These are phyloP conservation scores for Glareola pratincola DNA, from an alignment of 2,113 vertebrate species.

Conservation along the genomic window DNA sequence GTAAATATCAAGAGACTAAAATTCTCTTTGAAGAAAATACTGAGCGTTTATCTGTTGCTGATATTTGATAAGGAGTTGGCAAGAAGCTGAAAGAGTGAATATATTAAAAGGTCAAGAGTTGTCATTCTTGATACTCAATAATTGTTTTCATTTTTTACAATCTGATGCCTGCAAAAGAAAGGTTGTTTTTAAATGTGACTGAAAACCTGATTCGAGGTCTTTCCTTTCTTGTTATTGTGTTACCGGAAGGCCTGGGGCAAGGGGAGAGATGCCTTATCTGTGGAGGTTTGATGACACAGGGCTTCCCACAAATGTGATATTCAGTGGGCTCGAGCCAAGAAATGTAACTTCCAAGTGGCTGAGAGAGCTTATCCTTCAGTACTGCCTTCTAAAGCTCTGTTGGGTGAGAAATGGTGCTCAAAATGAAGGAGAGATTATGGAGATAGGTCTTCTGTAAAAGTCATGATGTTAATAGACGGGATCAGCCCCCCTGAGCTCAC, in stretches of 20 bases:
- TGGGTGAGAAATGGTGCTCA: not conserved
- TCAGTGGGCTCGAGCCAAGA: not conserved
- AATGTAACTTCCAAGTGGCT: not conserved
- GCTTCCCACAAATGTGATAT: not conserved
- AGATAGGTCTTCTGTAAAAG: not conserved
- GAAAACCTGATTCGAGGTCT: not conserved
- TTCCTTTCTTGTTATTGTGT: not conserved
- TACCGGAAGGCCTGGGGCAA: not conserved
- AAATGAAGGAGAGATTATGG: not conserved
- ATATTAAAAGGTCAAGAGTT: not conserved
- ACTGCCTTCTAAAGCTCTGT: not conserved
- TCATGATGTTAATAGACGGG: not conserved
- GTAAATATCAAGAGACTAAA: not conserved
- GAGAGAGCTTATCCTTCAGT: not conserved
- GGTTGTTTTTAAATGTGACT: not conserved
- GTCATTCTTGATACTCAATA: not conserved
- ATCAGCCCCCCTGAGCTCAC: not conserved
- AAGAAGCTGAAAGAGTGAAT: not conserved
- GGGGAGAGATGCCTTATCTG: not conserved
- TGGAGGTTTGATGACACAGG: not conserved
- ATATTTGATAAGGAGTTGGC: not conserved
- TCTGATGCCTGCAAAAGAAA: not conserved
- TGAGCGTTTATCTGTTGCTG: not conserved
- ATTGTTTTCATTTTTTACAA: not conserved
- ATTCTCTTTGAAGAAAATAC: constrained; percentile 9